phyloP scores from a whole-genome alignment of 2,113 vertebrate species.

The Ia io region DNA sequence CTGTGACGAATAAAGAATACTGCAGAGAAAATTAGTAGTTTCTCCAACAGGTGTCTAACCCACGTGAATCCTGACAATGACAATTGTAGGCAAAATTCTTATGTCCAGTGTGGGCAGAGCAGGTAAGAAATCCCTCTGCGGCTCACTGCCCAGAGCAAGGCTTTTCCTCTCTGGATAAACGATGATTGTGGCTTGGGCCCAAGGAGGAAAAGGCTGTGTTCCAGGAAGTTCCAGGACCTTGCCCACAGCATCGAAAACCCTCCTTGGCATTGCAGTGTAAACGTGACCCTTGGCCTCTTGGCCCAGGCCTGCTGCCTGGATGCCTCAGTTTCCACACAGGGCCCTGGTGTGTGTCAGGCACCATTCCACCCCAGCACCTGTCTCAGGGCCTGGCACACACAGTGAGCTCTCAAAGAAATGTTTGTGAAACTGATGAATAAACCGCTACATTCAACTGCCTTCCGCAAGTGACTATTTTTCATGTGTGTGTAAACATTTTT shows the following conservation, averaged over 20 bases:
- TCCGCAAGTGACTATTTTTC: conserved; percentile 4
- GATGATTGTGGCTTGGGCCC: background rate
- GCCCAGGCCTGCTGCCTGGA: background rate
- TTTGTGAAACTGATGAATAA: background rate
- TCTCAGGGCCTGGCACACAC: background rate
- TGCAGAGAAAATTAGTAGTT: background rate
- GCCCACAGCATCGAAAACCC: background rate
- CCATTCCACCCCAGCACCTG: background rate
- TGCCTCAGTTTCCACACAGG: background rate
- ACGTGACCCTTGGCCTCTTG: background rate
- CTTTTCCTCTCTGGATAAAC: background rate
- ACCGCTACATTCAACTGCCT: background rate
- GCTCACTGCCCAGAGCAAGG: accelerated
- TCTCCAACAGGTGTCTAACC: background rate
- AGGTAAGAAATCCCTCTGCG: background rate
- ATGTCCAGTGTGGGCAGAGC: background rate
- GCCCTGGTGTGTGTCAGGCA: background rate
- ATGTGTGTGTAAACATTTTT: background rate
- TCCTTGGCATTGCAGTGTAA: background rate
- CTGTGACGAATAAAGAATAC: background rate
- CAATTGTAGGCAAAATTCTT: background rate
- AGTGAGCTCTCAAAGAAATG: background rate
- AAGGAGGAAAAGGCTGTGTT: background rate
- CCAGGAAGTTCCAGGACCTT: background rate
- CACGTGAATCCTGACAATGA: background rate